phyloP scores from a whole-genome alignment of 2,113 vertebrate species.

The Gorsachius goisagi region DNA sequence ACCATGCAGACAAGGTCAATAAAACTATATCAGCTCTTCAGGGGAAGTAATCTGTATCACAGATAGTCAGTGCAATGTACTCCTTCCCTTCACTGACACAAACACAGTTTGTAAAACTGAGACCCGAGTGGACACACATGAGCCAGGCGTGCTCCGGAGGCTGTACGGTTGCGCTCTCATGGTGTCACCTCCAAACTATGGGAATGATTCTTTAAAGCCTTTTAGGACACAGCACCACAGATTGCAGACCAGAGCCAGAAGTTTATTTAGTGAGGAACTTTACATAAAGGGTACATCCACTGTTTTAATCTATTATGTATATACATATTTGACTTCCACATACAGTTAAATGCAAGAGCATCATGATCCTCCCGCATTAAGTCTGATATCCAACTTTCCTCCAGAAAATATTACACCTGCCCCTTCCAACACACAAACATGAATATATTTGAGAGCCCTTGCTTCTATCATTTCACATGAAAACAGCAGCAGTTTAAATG shows the following conservation, averaged over 20 bases:
- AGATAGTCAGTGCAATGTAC: background rate
- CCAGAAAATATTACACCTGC: background rate
- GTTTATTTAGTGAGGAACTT: background rate
- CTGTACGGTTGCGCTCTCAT: rapidly evolving
- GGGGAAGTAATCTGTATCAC: background rate
- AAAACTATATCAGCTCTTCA: background rate
- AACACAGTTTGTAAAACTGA: background rate
- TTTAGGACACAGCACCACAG: background rate
- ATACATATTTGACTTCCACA: background rate
- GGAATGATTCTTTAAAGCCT: background rate
- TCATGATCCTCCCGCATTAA: background rate
- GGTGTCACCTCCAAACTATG: background rate
- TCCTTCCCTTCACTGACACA: background rate
- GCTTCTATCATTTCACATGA: background rate
- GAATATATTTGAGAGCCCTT: background rate
- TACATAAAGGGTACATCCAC: background rate
- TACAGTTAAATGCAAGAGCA: background rate
- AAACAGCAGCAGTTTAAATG: background rate
- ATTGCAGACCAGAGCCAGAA: background rate
- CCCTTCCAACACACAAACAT: background rate
- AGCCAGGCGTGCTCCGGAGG: background rate
- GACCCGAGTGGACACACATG: rapidly evolving
- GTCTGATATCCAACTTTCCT: background rate
- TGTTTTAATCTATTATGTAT: background rate
- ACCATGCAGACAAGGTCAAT: background rate